A percentile compares a stretch with the other conserved stretches of the same genome.
Evolutionary conservation across 2,113 vertebrate genomes (phyloP).

Genomic region (Butorides virescens): DNA sequence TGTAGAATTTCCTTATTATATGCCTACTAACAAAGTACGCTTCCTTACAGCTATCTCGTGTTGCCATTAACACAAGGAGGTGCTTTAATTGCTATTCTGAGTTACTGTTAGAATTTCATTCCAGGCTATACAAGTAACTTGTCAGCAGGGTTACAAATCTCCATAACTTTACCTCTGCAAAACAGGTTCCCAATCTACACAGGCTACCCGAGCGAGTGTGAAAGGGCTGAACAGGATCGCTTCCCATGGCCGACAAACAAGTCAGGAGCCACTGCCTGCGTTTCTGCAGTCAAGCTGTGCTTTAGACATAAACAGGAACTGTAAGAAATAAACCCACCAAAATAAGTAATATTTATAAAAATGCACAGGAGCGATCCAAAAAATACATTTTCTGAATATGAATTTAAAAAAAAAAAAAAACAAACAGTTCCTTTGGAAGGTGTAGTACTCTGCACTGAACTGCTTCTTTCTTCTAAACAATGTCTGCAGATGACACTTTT

Average conservation of each 20-base stretch:
- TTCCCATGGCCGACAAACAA: background rate
- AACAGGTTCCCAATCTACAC: conserved; percentile 13
- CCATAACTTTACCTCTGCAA: background rate
- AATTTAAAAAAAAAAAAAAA: background rate
- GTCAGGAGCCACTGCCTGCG: background rate
- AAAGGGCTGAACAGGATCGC: fast-evolving
- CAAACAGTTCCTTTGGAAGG: background rate
- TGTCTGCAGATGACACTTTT: background rate
- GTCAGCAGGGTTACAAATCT: background rate
- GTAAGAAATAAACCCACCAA: fast-evolving
- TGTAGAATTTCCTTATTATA: background rate
- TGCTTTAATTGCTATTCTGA: background rate
- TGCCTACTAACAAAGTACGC: background rate
- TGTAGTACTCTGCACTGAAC: background rate
- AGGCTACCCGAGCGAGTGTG: background rate
- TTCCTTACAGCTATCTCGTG: background rate
- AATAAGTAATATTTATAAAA: background rate
- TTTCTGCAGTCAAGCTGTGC: background rate
- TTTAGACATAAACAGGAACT: background rate
- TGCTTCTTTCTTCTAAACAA: background rate
- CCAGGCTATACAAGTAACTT: background rate
- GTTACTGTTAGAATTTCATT: background rate
- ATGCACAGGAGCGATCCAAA: background rate
- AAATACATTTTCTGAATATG: background rate
- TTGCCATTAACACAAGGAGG: background rate